Conservation (phyloP, 1,140 invertebrate species). For the Drosophila sp. region DNA sequence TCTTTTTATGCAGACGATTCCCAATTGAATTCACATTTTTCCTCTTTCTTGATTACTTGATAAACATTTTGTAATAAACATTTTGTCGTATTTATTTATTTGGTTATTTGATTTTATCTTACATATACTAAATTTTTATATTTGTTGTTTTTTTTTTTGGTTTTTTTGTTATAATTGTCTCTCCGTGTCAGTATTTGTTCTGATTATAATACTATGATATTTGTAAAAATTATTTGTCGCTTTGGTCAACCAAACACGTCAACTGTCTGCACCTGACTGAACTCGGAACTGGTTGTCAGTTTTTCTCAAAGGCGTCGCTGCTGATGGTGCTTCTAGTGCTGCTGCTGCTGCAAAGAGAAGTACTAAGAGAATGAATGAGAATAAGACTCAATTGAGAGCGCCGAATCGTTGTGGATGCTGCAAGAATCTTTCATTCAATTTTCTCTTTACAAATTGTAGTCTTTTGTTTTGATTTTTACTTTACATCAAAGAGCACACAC, state of each 20-base stretch:
- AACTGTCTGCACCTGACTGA: conserved; percentile 83
- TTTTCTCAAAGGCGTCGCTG: conserved; percentile 29
- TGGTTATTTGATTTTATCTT: not conserved
- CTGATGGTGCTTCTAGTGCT: conserved; percentile 18
- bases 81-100: conserved; percentile 31
- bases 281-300: conserved; percentile 29
- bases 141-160: not conserved
- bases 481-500: conserved; percentile 22
- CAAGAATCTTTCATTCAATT: conserved; percentile 22
- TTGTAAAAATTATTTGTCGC: conserved; percentile 44
- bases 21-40: conserved; percentile 15
- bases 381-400: conserved; percentile 52
- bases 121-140: not conserved
- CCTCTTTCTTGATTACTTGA: conserved; percentile 23
- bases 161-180: conserved; percentile 3
- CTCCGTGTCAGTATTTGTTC: conserved; percentile 36
- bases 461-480: conserved; percentile 72
- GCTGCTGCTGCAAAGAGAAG: not conserved
- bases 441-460: conserved; percentile 18
- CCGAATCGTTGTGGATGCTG: conserved; percentile 69
- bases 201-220: conserved; percentile 14
- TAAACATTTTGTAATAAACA: conserved; percentile 37
- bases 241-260: conserved; percentile 81
- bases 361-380: conserved; percentile 26
- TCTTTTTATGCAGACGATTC: conserved; percentile 15